phyloP scores from a whole-genome alignment of 92 coral and sea anemone species.

The Palythoa heliodiscus region DNA sequence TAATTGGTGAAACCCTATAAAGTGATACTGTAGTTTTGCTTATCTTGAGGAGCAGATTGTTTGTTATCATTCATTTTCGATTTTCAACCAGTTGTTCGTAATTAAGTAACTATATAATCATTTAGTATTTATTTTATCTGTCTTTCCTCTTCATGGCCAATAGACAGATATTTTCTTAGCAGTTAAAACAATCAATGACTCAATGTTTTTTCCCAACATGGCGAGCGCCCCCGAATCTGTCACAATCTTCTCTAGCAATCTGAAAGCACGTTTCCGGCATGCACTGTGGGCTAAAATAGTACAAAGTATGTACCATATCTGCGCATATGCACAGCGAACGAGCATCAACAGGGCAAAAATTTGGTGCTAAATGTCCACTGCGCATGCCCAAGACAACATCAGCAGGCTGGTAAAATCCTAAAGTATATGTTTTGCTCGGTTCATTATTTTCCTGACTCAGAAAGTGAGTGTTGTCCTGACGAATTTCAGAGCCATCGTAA shows the following conservation, averaged over 20 bases:
- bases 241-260: neutral
- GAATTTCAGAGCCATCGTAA: neutral
- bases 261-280: constrained; percentile 34
- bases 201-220: neutral
- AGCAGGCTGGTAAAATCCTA: constrained; percentile 7
- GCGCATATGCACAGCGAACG: constrained; percentile 23
- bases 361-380: neutral
- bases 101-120: too few species aligned
- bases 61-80: too few species aligned
- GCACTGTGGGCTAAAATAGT: constrained; percentile 19
- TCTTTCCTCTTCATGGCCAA: too few species aligned
- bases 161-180: too few species aligned
- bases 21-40: too few species aligned
- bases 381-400: constrained; percentile 28
- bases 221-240: neutral
- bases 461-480: neutral
- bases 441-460: neutral
- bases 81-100: too few species aligned
- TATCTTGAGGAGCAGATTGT: too few species aligned
- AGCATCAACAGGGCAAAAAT: neutral
- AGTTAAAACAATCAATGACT: too few species aligned
- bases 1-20: too few species aligned
- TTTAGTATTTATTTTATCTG: too few species aligned
- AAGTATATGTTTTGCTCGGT: neutral
- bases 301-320: constrained; percentile 16